Conservation (phyloP, 2,113 vertebrate genomes). For the Lepidothrix coronata region DNA sequence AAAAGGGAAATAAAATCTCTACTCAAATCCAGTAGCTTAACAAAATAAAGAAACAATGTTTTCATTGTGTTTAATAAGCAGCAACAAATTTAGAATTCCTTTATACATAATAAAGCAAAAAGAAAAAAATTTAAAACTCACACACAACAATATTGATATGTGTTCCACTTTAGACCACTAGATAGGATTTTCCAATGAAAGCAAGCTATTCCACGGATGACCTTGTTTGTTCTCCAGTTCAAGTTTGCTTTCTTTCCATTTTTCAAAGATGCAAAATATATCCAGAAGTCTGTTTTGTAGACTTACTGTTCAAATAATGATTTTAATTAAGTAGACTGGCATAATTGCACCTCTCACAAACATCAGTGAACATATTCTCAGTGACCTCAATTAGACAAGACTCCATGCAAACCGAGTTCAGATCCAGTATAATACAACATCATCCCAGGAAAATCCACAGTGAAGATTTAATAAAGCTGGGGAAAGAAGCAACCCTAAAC, state of each 20-base stretch:
- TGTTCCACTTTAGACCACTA: not conserved
- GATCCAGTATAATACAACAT: not conserved
- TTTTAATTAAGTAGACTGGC: not conserved
- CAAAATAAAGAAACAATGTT: not conserved
- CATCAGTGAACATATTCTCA: not conserved
- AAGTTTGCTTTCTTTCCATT: not conserved
- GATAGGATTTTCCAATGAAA: not conserved
- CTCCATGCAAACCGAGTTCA: not conserved
- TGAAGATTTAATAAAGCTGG: not conserved
- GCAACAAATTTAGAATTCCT: not conserved
- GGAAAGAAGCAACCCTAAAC: not conserved
- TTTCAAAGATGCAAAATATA: not conserved
- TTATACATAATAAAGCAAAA: not conserved
- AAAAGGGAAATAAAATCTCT: not conserved
- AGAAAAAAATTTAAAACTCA: fast-evolving
- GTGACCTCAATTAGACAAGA: not conserved
- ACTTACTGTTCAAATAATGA: not conserved
- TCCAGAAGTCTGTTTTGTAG: not conserved
- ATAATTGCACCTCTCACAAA: not conserved
- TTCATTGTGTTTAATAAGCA: not conserved
- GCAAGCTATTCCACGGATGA: not conserved
- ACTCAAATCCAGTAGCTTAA: not conserved
- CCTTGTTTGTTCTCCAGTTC: not conserved
- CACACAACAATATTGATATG: not conserved
- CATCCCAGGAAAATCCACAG: not conserved